These are phyloP conservation scores for Chloroceryle inda DNA, from an alignment of 2,797 vertebrate genomes.

Conservation along the genomic window DNA sequence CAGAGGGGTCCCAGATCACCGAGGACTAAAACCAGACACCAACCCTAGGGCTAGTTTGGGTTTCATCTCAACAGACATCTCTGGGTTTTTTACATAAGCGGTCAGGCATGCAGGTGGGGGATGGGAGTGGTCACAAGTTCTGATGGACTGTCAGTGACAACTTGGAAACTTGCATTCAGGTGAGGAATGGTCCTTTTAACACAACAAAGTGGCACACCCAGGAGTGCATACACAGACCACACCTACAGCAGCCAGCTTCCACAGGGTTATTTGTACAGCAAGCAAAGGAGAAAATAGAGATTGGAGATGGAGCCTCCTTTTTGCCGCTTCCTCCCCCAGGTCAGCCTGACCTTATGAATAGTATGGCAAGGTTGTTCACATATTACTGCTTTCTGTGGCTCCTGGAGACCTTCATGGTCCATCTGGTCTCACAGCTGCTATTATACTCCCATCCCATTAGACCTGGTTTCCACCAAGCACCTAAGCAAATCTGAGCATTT, in stretches of 20 bases:
- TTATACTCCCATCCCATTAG: background rate
- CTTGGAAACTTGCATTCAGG: conserved; percentile 61
- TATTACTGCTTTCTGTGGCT: background rate
- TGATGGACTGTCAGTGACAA: conserved; percentile 57
- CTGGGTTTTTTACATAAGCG: conserved; percentile 13
- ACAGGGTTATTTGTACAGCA: conserved; percentile 38
- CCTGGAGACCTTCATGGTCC: background rate
- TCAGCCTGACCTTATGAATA: background rate
- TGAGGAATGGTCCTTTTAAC: conserved; percentile 70
- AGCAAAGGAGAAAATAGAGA: conserved; percentile 36
- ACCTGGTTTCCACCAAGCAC: background rate
- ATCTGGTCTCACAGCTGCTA: background rate
- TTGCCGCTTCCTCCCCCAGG: background rate
- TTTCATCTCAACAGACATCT: conserved; percentile 11
- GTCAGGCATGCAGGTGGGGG: conserved; percentile 37
- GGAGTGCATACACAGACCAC: conserved; percentile 40
- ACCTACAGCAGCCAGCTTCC: conserved; percentile 55
- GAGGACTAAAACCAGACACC: background rate
- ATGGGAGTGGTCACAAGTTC: conserved; percentile 46
- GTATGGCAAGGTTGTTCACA: background rate
- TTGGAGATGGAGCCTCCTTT: background rate
- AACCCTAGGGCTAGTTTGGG: background rate
- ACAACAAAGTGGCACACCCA: conserved; percentile 55
- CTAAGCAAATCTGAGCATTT: background rate
- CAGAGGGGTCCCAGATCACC: background rate